Base-by-base conservation (phyloP, 2,797 vertebrate species). In the Pteropus rufus region DNA sequence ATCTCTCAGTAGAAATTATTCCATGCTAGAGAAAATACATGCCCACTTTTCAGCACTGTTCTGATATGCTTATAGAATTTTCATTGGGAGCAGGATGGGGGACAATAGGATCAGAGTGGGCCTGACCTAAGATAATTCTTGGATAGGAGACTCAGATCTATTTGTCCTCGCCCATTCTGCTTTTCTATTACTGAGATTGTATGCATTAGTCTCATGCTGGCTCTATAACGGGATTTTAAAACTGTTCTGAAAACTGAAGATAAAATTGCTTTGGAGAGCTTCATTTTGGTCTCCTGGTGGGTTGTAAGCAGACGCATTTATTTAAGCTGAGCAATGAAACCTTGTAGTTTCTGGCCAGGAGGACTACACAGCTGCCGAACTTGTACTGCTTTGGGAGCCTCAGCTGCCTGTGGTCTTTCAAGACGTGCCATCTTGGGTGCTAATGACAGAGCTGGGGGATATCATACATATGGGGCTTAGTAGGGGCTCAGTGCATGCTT, bases 241-340 rank as follows among this genome's bases (percentile, higher is more conserved):
- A 62, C 73, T 94, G 95, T 93, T 95, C 86, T 64, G 89, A 88
- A 96, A 94, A 80, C 81, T 0, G 4, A 91, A 80, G 54, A 87
- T 93, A 86, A 97, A 94, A 95, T 91, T 69, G 73, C 73, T 79
- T 60, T 85, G 93, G 91, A 87, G 75, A 70, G 46, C 60, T 86
- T 94, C 36, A 29, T 31, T 84, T 93, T 82, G 87, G 23, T 87
- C 62, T 97, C 86, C 89, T 89, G 86, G 69, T 89, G 85, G 65
- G 62, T 73, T 83, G 91, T 75, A 77, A 93, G 67, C 34, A 81
- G 90, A 94, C 62, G 80, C 23, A 23, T 88, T 92, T 49, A 72
- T 92, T 34, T 73, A 85, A 91, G 49, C 75, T 44, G 49, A 92
- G 49, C 31, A 6, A 54, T 41, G 62, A 96, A 88, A 85, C 11